phyloP scores from a whole-genome alignment of 2,113 vertebrate genomes.

The Nesoenas mayeri region DNA sequence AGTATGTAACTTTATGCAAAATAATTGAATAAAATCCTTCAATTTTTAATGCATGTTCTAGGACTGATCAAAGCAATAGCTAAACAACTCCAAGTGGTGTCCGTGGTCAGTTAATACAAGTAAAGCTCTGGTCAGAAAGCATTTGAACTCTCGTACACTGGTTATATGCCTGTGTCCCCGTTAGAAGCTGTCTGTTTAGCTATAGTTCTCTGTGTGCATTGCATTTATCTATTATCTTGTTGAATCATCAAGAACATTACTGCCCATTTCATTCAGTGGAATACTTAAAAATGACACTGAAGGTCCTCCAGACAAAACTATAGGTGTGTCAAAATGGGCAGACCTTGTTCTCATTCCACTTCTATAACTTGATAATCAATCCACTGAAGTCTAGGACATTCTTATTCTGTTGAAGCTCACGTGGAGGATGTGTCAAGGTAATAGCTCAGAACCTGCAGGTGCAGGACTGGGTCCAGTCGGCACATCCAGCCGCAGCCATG shows the following conservation, averaged over 20 bases:
- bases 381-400: neutral
- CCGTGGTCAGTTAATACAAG: neutral
- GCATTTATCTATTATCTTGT: neutral
- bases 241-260: neutral
- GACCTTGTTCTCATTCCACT: neutral
- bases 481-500: neutral
- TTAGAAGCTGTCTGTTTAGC: neutral
- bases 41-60: neutral
- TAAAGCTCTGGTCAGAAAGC: neutral
- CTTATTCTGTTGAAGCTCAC: neutral
- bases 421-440: neutral
- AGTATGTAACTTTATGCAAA: neutral
- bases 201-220: neutral
- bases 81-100: neutral
- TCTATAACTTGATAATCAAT: neutral
- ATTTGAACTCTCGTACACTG: neutral
- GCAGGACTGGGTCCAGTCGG: neutral
- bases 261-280: neutral
- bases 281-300: neutral
- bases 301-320: neutral
- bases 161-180: fast-evolving
- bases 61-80: neutral
- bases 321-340: neutral
- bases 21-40: neutral
- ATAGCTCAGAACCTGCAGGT: neutral